These are phyloP conservation scores for Spilosoma lubricipeda DNA, from an alignment of 2,888 invertebrate genomes.

Conservation along the genomic window DNA sequence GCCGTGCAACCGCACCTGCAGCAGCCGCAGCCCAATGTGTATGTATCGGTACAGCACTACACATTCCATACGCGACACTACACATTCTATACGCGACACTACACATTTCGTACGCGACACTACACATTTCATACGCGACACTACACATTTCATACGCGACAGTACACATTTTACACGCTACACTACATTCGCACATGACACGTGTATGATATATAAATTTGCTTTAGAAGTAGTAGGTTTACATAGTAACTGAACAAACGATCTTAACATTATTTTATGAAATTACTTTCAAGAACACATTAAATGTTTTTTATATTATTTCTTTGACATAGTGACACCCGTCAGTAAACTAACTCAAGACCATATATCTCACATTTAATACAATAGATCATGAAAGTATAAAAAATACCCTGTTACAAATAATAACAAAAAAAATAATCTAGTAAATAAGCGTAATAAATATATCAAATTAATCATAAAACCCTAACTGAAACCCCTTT, in stretches of 20 bases:
- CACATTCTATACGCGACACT: neutral
- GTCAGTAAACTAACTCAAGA: neutral
- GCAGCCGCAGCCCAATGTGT: conserved; percentile 65
- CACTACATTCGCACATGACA: neutral
- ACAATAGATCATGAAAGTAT: neutral
- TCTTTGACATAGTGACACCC: neutral
- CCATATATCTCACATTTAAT: neutral
- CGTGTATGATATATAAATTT: too few species aligned
- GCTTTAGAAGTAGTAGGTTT: too few species aligned
- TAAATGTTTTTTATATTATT: neutral
- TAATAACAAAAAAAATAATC: neutral
- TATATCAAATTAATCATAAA: neutral
- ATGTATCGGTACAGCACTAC: conserved; percentile 23
- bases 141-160: neutral
- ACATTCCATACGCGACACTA: neutral
- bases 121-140: neutral
- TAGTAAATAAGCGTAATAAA: neutral
- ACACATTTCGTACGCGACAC: neutral
- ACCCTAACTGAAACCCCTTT: neutral
- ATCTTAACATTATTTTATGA: neutral
- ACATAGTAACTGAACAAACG: neutral
- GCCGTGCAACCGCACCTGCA: conserved; percentile 76
- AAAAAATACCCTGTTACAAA: neutral
- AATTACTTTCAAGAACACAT: neutral
- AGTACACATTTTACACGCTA: neutral